A percentile compares a stretch with the other conserved stretches of the same genome.
Evolutionary conservation across 2,113 vertebrate species (phyloP).

Genomic region (Pan troglodytes): NHGRI_mPanTro3-v2.1_pri NC_072420.2:20286001-20286500

Average conservation of each 20-base stretch:
- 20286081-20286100: not conserved
- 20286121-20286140: not conserved
- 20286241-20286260: not conserved
- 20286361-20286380: not conserved
- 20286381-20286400: not conserved
- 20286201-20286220: not conserved
- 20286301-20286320: not conserved
- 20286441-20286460: not conserved
- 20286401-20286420: not conserved
- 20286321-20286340: not conserved
- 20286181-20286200: not conserved
- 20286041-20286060: not conserved
- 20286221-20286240: not conserved
- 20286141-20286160: not conserved
- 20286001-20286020: not conserved
- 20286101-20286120: not conserved
- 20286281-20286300: not conserved
- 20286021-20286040: not conserved
- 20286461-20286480: not conserved
- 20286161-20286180: not conserved
- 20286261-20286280: not conserved
- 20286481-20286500: not conserved
- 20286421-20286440: not conserved
- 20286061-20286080: not conserved
- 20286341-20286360: not conserved